phyloP scores from a whole-genome alignment of 2,888 invertebrate species.

The Campoplex capitator region DNA sequence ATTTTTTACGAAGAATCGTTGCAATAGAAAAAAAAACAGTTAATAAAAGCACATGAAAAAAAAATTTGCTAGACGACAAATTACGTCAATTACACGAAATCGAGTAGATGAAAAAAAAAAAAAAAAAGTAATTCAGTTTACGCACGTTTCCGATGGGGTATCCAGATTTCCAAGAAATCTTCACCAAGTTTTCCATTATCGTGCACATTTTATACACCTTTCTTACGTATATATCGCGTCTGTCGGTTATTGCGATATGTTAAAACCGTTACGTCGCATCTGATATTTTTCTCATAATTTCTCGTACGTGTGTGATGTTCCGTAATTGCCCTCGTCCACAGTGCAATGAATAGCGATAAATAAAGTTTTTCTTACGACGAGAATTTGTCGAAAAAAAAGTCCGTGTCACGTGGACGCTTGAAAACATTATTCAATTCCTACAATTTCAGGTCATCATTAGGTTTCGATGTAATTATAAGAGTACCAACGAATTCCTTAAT shows the following conservation, averaged over 20 bases:
- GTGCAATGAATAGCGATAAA: background rate
- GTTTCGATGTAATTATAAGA: background rate
- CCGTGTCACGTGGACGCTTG: background rate
- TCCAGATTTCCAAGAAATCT: constrained; percentile 19
- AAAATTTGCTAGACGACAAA: background rate
- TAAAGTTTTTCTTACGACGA: background rate
- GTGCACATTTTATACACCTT: background rate
- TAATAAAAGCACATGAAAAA: background rate
- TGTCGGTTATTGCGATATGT: background rate
- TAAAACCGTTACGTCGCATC: constrained; percentile 4
- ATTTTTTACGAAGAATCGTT: background rate
- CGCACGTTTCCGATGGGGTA: constrained; percentile 1
- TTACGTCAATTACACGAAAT: background rate
- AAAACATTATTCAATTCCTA: background rate
- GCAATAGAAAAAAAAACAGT: no score
- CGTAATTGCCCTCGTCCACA: background rate
- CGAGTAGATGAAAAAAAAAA: background rate
- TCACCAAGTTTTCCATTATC: background rate
- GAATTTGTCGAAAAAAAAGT: background rate
- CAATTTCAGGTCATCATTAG: background rate
- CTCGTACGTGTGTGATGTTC: background rate
- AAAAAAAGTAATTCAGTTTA: background rate
- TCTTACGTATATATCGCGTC: background rate
- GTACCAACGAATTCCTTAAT: background rate
- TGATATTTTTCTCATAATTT: background rate